Evolutionary conservation across 2,888 invertebrate species (phyloP), one percentile per base, ranked within the genome.

Genomic region (Chorisops tibialis): DNA sequence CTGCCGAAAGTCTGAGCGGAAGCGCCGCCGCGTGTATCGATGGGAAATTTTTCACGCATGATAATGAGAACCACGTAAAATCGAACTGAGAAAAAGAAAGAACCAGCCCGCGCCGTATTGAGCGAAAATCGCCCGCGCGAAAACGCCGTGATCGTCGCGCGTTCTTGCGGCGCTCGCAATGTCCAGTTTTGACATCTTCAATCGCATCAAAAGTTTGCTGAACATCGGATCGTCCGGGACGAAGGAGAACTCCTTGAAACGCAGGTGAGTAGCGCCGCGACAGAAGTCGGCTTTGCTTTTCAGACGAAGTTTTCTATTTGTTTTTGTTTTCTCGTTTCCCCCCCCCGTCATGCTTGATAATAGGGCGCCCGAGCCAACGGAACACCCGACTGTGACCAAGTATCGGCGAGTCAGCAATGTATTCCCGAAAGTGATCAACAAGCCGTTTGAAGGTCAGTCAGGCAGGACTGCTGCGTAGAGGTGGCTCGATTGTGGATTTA

Each of bases 391-490:
- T 19, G 67, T 69, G 61, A 69, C 71, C 22, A 76, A 76, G 66
- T 70, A 74, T 63, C 70, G 73, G 14, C 72, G 70, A 47, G 71
- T 74, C 24, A 71, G 70, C 7, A 71, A 70, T 63, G 69, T 68
- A 41, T 73, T 72, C 65, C 72, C 72, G 9, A 70, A 72, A 67
- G 65, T 72, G 63, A 72, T 72, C 47, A 66, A 68, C 39, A 69
- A 69, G 50, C 65, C 69, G 19, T 65, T 70, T 51, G 74, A 74
- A 68, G 74, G 69, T 70, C 62, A 63, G 47, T 59, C 45, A n/a
- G n/a, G n/a, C n/a, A n/a, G n/a, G n/a, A n/a, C n/a, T n/a, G n/a
- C n/a, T n/a, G n/a, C n/a, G n/a, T n/a, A n/a, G n/a, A 9, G 30
- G 30, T 30, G 3, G 30, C 9, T n/a, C n/a, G n/a, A n/a, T 30